Percentiles rank a stretch among this genome's conserved stretches.
These are phyloP conservation scores for Trichogramma pretiosum DNA, from an alignment of 1,140 invertebrate species.

Conservation along the genomic window DNA sequence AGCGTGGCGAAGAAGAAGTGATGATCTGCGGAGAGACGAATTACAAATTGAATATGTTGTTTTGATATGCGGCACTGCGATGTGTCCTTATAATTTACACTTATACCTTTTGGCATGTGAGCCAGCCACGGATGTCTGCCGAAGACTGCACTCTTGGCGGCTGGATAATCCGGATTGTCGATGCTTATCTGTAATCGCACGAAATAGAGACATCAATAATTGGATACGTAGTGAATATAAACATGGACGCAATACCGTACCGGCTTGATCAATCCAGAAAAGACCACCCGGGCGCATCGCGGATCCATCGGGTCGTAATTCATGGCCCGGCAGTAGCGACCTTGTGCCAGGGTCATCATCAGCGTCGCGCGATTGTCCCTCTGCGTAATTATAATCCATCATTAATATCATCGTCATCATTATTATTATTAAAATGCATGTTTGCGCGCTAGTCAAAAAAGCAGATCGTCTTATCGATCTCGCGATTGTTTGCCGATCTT, in stretches of 20 bases:
- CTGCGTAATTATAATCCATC: slow-evolving; percentile 32
- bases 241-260: slow-evolving; percentile 39
- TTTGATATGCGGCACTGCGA: background rate
- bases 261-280: slow-evolving; percentile 60
- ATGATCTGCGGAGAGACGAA: slow-evolving; percentile 52
- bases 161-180: slow-evolving; percentile 48
- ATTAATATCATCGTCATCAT: background rate
- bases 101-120: slow-evolving; percentile 51
- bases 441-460: background rate
- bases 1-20: slow-evolving; percentile 67
- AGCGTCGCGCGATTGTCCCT: slow-evolving; percentile 57
- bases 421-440: background rate
- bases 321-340: slow-evolving; percentile 53
- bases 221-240: background rate
- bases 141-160: slow-evolving; percentile 56
- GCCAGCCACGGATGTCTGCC: slow-evolving; percentile 61
- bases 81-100: background rate
- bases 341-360: slow-evolving; percentile 60
- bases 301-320: slow-evolving; percentile 71
- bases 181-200: slow-evolving; percentile 47
- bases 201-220: slow-evolving; percentile 5
- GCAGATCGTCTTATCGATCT: no score
- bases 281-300: slow-evolving; percentile 63
- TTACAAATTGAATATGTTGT: no score
- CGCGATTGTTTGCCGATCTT: no score